Evolutionary conservation across 2,797 vertebrate species (phyloP).

Genomic region (Sciurus carolinensis): DNA sequence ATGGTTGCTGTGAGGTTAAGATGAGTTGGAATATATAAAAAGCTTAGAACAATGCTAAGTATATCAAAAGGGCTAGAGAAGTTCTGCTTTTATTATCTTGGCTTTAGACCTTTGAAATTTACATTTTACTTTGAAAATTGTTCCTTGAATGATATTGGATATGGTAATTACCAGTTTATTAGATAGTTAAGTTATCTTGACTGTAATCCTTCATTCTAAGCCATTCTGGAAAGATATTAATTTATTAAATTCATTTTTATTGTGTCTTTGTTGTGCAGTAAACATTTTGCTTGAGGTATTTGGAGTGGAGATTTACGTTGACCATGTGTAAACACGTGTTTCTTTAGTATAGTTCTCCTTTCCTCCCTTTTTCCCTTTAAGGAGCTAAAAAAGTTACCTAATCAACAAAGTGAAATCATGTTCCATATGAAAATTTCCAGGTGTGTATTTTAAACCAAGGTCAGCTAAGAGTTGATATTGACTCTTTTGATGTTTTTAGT

Average conservation of each 20-base stretch:
- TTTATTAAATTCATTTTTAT: constrained; percentile 44
- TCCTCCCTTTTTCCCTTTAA: background rate
- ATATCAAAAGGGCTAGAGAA: background rate
- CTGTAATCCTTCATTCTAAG: background rate
- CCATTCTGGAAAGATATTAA: constrained; percentile 14
- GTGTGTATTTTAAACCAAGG: constrained; percentile 38
- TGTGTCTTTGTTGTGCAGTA: constrained; percentile 22
- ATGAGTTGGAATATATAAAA: constrained; percentile 2
- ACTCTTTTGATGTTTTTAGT: background rate
- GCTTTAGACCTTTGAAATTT: constrained; percentile 59
- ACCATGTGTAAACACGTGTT: background rate
- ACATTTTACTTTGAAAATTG: constrained; percentile 42
- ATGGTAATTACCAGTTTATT: constrained; percentile 23
- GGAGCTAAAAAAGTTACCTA: background rate
- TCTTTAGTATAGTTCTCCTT: constrained; percentile 33
- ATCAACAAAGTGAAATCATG: constrained; percentile 33
- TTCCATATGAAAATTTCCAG: constrained; percentile 10
- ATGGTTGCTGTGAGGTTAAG: background rate
- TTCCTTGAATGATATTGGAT: constrained; percentile 57
- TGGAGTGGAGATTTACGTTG: constrained; percentile 5
- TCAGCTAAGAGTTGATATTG: background rate
- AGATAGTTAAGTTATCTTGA: constrained; percentile 19
- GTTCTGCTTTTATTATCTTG: constrained; percentile 12
- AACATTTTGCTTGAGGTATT: constrained; percentile 54
- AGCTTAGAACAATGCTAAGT: constrained; percentile 3